phyloP scores from a whole-genome alignment of 2,113 vertebrate genomes.

The Microtus montanus region DNA sequence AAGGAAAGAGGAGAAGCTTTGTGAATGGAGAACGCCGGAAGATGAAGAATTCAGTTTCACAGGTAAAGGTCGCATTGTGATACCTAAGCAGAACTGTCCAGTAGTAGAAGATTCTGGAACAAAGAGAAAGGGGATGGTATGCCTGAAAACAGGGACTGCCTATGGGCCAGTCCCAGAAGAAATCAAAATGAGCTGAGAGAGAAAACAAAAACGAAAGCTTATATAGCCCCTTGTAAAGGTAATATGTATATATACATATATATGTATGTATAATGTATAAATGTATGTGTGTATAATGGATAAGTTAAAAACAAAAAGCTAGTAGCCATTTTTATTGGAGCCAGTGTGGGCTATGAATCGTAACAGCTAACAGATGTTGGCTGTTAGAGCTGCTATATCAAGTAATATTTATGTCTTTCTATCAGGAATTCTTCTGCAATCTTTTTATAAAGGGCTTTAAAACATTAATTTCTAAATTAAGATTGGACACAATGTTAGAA shows the following conservation, averaged over 20 bases:
- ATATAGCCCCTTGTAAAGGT: not conserved
- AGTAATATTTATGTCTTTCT: slow-evolving; percentile 8
- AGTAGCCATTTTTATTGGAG: not conserved
- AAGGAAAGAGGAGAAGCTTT: not conserved
- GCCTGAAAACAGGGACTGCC: not conserved
- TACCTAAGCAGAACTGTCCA: not conserved
- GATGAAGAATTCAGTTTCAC: not conserved
- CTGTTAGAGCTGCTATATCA: not conserved
- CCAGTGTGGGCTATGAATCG: not conserved
- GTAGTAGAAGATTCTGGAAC: not conserved
- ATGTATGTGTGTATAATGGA: not conserved
- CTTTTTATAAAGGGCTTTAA: slow-evolving; percentile 16
- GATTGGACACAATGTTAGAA: not conserved
- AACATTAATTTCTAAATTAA: slow-evolving; percentile 53
- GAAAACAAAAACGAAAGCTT: not conserved
- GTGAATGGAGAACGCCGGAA: not conserved
- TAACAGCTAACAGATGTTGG: not conserved
- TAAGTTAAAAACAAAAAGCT: slow-evolving; percentile 27
- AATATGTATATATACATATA: no score
- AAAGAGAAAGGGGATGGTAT: not conserved
- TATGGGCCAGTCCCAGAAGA: not conserved
- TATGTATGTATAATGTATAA: no score
- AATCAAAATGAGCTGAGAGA: slow-evolving; percentile 1
- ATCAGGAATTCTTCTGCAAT: slow-evolving; percentile 32
- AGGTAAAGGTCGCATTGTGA: not conserved